Conservation (phyloP, 2,113 vertebrate species). For the Pollimyrus isidori region DNA sequence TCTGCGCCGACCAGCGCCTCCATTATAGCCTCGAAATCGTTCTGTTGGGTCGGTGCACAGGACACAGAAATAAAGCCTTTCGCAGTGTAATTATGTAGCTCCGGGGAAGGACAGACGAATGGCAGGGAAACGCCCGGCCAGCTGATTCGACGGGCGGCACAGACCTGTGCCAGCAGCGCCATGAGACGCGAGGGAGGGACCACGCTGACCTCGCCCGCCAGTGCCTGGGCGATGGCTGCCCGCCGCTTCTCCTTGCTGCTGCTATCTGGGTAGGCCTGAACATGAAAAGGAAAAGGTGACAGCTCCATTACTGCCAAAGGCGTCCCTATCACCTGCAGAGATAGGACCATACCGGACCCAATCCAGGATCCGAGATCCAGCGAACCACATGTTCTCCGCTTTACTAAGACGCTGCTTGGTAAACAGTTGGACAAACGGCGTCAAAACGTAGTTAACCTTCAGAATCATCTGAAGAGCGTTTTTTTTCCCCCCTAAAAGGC, state of each 20-base stretch:
- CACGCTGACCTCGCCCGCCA: slow-evolving; percentile 95
- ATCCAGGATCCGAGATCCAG: not conserved
- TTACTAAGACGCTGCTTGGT: not conserved
- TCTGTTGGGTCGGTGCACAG: not conserved
- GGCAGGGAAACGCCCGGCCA: not conserved
- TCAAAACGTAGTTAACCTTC: not conserved
- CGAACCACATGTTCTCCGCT: not conserved
- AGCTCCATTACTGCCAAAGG: not conserved
- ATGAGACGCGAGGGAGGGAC: slow-evolving; percentile 96
- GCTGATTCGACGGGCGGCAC: not conserved
- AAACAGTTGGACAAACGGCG: not conserved
- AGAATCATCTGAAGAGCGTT: not conserved
- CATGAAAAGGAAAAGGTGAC: not conserved
- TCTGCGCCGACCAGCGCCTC: not conserved
- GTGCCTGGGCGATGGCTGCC: slow-evolving; percentile 89
- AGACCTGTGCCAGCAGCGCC: slow-evolving; percentile 89
- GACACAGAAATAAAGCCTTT: not conserved
- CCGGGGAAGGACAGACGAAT: not conserved
- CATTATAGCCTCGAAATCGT: not conserved
- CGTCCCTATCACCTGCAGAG: not conserved
- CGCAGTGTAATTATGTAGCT: not conserved
- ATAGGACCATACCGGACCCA: not conserved
- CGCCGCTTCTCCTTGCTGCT: slow-evolving; percentile 96
- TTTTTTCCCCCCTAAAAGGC: not conserved
- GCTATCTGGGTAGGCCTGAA: slow-evolving; percentile 90